These are phyloP conservation scores for Telmatochromis sp. DNA, from an alignment of 2,113 vertebrate genomes.

Conservation along the genomic window DNA sequence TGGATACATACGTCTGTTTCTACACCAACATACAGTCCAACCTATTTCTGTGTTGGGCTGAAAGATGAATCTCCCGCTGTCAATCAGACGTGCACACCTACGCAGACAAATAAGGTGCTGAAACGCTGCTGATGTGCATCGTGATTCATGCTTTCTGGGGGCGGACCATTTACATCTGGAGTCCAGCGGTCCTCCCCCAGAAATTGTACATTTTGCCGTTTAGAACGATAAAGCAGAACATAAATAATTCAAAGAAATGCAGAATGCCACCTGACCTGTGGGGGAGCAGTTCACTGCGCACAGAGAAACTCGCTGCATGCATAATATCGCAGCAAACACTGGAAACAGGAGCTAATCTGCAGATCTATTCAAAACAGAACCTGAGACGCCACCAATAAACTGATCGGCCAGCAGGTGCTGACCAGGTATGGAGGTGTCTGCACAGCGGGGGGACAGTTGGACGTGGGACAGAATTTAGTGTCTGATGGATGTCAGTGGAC, in stretches of 20 bases:
- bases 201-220: neutral
- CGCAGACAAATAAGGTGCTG: neutral
- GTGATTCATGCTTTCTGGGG: conserved; percentile 21
- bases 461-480: neutral
- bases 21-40: neutral
- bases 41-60: neutral
- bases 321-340: neutral
- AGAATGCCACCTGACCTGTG: conserved; percentile 36
- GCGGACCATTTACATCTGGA: neutral
- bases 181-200: neutral
- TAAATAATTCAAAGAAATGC: conserved; percentile 4
- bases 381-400: neutral
- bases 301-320: neutral
- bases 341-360: neutral
- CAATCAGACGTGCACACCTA: neutral
- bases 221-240: neutral
- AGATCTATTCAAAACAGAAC: neutral
- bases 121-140: neutral
- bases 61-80: neutral
- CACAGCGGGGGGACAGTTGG: no score
- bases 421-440: neutral
- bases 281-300: conserved; percentile 17
- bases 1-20: neutral
- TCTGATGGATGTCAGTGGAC: neutral
- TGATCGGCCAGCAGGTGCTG: neutral